Base-by-base conservation (phyloP, 1,140 invertebrate genomes). In the Cylas formicarius region DNA sequence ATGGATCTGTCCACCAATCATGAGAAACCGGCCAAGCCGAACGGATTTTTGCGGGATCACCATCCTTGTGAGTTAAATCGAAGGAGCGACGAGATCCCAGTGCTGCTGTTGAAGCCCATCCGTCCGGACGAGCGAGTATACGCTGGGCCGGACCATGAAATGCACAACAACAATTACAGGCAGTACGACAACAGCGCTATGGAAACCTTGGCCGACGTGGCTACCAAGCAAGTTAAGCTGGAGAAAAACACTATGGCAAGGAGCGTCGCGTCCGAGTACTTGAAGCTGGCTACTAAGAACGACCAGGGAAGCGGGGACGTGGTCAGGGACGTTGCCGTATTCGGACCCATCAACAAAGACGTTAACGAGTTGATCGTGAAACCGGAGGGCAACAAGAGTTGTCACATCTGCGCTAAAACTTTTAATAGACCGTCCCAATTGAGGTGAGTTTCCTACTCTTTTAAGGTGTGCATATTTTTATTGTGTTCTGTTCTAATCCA, bases 361-460 rank as follows among this genome's bases (percentile, higher is more conserved):
- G 36, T 20, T 17, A 61, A 56, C 22, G 64, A 66, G 26, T 36
- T 66, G 9, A 61, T 66, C 27, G 60, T 57, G 6, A 65, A 63
- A 28, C 50, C 62, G 1, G 64, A 66, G 32, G 64, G 63, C 26
- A 65, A 61, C 40, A 65, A 64, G 43, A 65, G 55, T 46, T 97
- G 93, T 63, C 76, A 73, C 32, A 83, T 95, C 52, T 97, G 93
- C 69, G 80, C 84, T 42, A 96, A 94, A 69, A 80, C 81, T 43
- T 97, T 97, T 67, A 82, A 78, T 36, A 90, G 91, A 68, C 83
- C 86, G 32, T 86, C 86, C 57, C 91, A 96, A 64, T 69, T 97
- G 48, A 76, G 81, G 62, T 63, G 48, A 53, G 50, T 48, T 26
- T n/a, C n/a, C n/a, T n/a, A n/a, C n/a, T n/a, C n/a, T n/a, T n/a